Evolutionary conservation across 2,113 vertebrate genomes (phyloP).

Genomic region (Anthoscopus minutus): DNA sequence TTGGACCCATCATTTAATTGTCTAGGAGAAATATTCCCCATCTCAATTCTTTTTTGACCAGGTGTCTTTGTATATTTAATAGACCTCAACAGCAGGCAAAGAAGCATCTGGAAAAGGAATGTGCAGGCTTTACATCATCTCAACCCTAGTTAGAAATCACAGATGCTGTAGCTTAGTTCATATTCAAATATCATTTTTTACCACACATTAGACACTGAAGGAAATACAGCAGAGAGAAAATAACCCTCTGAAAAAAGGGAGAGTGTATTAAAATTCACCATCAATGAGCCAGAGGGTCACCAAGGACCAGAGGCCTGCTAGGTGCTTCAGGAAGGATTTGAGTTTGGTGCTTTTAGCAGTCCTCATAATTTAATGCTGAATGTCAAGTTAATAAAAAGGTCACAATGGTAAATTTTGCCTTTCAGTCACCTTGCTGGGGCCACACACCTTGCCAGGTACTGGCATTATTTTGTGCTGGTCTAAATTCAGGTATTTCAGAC

Average conservation of each 20-base stretch:
- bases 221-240: not conserved
- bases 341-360: not conserved
- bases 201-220: not conserved
- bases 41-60: not conserved
- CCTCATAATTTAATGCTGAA: not conserved
- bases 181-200: not conserved
- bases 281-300: not conserved
- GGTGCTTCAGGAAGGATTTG: not conserved
- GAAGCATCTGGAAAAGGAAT: not conserved
- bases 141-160: not conserved
- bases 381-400: not conserved
- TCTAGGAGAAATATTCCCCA: not conserved
- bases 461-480: not conserved
- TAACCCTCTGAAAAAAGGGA: not conserved
- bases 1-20: not conserved
- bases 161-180: not conserved
- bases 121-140: not conserved
- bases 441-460: not conserved
- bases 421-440: not conserved
- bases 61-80: not conserved
- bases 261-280: not conserved
- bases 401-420: not conserved
- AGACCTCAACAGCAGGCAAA: not conserved
- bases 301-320: not conserved
- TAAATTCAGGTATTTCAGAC: not conserved